Conservation (phyloP, 2,113 vertebrate species). For the Apodemus speciosus region DNA sequence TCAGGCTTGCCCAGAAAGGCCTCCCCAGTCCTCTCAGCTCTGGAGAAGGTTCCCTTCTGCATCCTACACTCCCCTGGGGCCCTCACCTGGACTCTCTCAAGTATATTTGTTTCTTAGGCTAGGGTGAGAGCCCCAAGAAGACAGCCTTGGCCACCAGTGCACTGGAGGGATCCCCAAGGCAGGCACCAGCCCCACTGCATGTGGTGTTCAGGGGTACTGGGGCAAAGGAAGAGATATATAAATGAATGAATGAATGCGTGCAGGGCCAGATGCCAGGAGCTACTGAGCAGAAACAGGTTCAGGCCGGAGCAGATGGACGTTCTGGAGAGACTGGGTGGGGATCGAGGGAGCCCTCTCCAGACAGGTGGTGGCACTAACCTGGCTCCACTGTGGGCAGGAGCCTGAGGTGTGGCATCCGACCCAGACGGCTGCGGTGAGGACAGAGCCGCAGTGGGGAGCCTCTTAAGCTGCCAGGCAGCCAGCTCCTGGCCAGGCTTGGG, state of each 20-base stretch:
- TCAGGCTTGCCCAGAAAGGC: background rate
- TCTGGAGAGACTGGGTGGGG: background rate
- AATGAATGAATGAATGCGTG: background rate
- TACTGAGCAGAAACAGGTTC: background rate
- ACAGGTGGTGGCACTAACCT: background rate
- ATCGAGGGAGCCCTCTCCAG: background rate
- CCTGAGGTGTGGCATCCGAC: background rate
- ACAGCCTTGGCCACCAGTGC: too few species aligned
- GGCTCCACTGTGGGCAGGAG: background rate
- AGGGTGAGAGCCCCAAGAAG: background rate
- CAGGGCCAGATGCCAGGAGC: background rate
- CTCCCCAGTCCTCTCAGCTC: background rate
- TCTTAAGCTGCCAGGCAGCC: slow-evolving; percentile 19
- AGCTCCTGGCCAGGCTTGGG: slow-evolving; percentile 1
- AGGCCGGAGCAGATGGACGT: background rate
- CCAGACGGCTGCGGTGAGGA: background rate
- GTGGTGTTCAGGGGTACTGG: background rate
- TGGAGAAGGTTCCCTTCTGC: background rate
- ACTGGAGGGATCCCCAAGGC: background rate
- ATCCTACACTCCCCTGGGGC: background rate
- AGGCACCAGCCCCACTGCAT: background rate
- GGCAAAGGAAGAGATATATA: background rate
- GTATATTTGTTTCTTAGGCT: background rate
- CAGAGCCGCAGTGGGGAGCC: background rate
- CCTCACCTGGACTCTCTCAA: background rate